Conservation (phyloP, 1,140 invertebrate species). For the Tribolium madens region DNA sequence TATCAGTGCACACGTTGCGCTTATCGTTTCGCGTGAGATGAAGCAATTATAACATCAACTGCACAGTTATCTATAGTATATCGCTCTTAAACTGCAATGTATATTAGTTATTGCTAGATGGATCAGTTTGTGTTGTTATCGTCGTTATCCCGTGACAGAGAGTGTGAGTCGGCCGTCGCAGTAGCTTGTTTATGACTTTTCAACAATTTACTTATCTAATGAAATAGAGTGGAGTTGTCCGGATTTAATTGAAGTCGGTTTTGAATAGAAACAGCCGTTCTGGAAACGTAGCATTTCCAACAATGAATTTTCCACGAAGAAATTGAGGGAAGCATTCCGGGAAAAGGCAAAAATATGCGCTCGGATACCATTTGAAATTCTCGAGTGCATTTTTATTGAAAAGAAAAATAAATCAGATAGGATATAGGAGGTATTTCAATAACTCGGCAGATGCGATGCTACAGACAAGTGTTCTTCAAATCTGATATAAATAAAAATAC, state of each 20-base stretch:
- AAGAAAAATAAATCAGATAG: constrained; percentile 45
- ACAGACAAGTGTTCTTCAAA: constrained; percentile 41
- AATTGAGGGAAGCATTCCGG: constrained; percentile 25
- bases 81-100: constrained; percentile 57
- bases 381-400: constrained; percentile 44
- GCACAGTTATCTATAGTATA: constrained; percentile 55
- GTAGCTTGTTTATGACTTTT: constrained; percentile 40
- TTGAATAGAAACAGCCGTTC: constrained; percentile 31
- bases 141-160: constrained; percentile 39
- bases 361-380: constrained; percentile 40
- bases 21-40: constrained; percentile 55
- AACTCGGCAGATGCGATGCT: constrained; percentile 34
- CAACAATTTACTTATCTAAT: constrained; percentile 42
- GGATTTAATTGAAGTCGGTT: constrained; percentile 26
- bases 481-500: constrained; percentile 7
- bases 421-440: constrained; percentile 44
- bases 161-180: background rate
- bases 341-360: constrained; percentile 29
- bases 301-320: constrained; percentile 23
- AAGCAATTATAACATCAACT: constrained; percentile 56
- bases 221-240: constrained; percentile 22
- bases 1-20: constrained; percentile 47
- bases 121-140: constrained; percentile 53
- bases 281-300: constrained; percentile 21
- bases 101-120: constrained; percentile 58